Evolutionary conservation across 2,888 invertebrate genomes (phyloP).

Genomic region (Silvanus unidentatus): DNA sequence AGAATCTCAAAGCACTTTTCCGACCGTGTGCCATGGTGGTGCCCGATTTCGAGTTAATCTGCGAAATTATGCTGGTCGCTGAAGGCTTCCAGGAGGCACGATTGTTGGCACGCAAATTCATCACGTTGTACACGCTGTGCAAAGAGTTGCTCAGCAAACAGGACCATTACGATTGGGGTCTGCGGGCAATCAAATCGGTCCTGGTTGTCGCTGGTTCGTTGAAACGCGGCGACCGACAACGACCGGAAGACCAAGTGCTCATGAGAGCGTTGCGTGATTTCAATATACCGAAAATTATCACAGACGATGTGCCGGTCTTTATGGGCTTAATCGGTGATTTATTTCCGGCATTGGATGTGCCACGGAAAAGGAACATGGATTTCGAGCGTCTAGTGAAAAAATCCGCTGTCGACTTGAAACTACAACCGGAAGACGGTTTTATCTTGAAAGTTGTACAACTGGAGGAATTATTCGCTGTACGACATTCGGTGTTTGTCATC

Average conservation of each 20-base stretch:
- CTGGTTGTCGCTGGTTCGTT: constrained; percentile 89
- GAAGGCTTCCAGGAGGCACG: constrained; percentile 93
- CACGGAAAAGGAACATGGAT: constrained; percentile 76
- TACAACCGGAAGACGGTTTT: constrained; percentile 89
- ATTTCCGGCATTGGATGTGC: constrained; percentile 88
- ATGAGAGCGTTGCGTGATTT: constrained; percentile 93
- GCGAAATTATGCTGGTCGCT: constrained; percentile 94
- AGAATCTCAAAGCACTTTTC: constrained; percentile 68
- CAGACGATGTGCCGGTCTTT: constrained; percentile 86
- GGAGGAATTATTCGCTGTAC: constrained; percentile 86
- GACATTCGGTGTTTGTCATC: constrained; percentile 74
- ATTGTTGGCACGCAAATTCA: constrained; percentile 85
- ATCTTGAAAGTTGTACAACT: constrained; percentile 83
- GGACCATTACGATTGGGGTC: constrained; percentile 96
- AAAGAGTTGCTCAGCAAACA: constrained; percentile 87
- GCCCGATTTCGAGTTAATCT: constrained; percentile 91
- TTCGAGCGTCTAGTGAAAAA: constrained; percentile 75
- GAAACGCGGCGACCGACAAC: constrained; percentile 68
- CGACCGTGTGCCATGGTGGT: constrained; percentile 97
- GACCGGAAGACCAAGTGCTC: constrained; percentile 87
- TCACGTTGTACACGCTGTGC: constrained; percentile 86
- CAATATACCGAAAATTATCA: constrained; percentile 90
- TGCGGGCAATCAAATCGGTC: constrained; percentile 92
- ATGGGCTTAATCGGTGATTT: constrained; percentile 92
- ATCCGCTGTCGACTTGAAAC: constrained; percentile 72